Percentiles rank a stretch among this genome's conserved stretches.
These are phyloP conservation scores for Parnassius mnemosyne DNA, from an alignment of 2,888 invertebrate genomes.

Conservation along the genomic window DNA sequence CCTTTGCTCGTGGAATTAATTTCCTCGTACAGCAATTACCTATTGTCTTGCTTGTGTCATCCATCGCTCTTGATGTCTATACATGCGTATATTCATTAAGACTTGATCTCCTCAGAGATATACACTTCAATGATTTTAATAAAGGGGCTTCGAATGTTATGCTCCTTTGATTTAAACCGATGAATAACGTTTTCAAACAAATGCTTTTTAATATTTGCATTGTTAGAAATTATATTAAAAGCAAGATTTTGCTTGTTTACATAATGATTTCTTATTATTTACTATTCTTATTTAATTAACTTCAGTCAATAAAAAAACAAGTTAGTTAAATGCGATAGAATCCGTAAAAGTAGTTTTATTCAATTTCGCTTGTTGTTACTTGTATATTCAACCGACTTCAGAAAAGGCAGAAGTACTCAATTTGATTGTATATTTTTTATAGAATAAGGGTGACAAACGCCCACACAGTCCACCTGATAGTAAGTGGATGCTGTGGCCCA, in stretches of 20 bases:
- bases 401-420: too few species aligned
- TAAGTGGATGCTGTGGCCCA: too few species aligned
- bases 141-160: constrained; percentile 3
- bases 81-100: neutral
- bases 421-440: too few species aligned
- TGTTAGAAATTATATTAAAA: constrained; percentile 7
- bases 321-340: too few species aligned
- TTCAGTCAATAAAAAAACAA: too few species aligned
- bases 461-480: too few species aligned
- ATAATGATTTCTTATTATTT: too few species aligned
- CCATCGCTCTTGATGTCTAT: constrained; percentile 11
- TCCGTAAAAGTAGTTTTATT: too few species aligned
- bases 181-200: constrained; percentile 5
- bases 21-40: constrained; percentile 44
- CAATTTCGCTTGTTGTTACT: too few species aligned
- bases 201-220: constrained; percentile 1
- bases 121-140: constrained; percentile 15
- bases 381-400: too few species aligned
- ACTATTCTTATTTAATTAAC: too few species aligned
- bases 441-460: too few species aligned
- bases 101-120: constrained; percentile 2
- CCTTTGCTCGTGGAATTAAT: constrained; percentile 37
- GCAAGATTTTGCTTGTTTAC: neutral
- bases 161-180: constrained; percentile 1
- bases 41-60: constrained; percentile 37